Evolutionary conservation across 2,888 invertebrate genomes (phyloP).

Genomic region (Leptinotarsa haldemani): DNA sequence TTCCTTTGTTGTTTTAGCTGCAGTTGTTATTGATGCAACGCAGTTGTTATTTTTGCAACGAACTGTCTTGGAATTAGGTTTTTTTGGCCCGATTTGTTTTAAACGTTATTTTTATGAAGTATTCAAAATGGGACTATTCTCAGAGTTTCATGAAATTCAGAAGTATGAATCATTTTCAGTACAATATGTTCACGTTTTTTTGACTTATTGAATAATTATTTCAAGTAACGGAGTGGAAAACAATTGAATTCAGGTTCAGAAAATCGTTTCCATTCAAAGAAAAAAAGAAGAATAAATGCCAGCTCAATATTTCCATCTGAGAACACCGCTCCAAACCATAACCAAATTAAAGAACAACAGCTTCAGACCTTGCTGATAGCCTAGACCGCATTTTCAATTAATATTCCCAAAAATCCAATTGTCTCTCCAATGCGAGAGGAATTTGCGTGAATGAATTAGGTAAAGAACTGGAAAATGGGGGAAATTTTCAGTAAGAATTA

Average conservation of each 20-base stretch:
- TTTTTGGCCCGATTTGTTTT: no score
- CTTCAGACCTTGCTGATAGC: neutral
- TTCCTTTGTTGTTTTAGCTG: no score
- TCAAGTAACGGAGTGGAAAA: neutral
- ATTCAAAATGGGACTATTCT: no score
- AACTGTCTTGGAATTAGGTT: no score
- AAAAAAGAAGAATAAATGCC: neutral
- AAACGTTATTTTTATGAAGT: no score
- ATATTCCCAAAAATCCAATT: neutral
- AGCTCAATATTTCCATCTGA: neutral
- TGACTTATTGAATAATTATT: no score
- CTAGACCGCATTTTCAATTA: neutral
- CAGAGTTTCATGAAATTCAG: no score
- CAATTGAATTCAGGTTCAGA: neutral
- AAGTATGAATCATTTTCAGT: no score
- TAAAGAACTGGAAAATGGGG: constrained; percentile 1
- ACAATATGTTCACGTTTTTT: no score
- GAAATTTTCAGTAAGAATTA: neutral
- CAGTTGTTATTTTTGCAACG: no score
- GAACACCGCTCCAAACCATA: neutral
- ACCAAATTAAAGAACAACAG: constrained; percentile 13
- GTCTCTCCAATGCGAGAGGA: neutral
- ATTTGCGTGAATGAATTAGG: neutral
- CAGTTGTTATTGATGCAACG: no score
- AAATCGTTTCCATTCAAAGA: neutral